A percentile compares a stretch with the other conserved stretches of the same genome.
phyloP scores from a whole-genome alignment of 1,140 invertebrate species.

The Pachyrhynchus sulphureomaculatus region DNA sequence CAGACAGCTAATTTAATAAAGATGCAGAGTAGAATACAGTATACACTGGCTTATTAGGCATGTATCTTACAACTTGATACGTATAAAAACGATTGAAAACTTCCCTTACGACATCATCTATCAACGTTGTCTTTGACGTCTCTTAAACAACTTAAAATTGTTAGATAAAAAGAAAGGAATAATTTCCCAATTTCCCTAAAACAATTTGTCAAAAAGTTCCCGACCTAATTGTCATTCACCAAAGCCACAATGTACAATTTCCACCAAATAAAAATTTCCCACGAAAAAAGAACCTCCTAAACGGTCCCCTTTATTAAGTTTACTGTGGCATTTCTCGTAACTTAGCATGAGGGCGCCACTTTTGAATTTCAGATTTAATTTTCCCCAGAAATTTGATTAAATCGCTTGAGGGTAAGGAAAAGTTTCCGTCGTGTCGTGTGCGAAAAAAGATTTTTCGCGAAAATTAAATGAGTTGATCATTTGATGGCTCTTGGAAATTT shows the following conservation, averaged over 20 bases:
- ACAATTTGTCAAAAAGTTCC: too few species aligned
- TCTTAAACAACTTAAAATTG: too few species aligned
- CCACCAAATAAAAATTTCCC: background rate
- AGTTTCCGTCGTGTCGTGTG: background rate
- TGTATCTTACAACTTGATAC: too few species aligned
- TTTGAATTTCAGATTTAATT: constrained; percentile 20
- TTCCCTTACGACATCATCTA: too few species aligned
- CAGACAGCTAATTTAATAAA: too few species aligned
- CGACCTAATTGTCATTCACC: too few species aligned
- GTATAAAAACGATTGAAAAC: too few species aligned
- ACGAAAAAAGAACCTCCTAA: background rate
- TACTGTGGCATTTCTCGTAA: background rate
- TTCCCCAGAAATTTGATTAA: constrained; percentile 6
- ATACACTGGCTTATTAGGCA: too few species aligned
- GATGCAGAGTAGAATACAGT: too few species aligned
- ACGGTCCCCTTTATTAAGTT: constrained; percentile 9
- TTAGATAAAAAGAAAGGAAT: too few species aligned
- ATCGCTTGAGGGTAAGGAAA: background rate
- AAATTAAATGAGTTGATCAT: background rate
- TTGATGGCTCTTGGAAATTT: background rate
- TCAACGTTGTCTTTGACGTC: too few species aligned
- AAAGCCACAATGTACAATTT: background rate
- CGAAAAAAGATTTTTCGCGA: background rate
- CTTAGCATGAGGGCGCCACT: constrained; percentile 10
- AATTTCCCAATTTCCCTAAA: too few species aligned